phyloP scores from a whole-genome alignment of 2,797 vertebrate genomes.

The Salmo trutta region DNA sequence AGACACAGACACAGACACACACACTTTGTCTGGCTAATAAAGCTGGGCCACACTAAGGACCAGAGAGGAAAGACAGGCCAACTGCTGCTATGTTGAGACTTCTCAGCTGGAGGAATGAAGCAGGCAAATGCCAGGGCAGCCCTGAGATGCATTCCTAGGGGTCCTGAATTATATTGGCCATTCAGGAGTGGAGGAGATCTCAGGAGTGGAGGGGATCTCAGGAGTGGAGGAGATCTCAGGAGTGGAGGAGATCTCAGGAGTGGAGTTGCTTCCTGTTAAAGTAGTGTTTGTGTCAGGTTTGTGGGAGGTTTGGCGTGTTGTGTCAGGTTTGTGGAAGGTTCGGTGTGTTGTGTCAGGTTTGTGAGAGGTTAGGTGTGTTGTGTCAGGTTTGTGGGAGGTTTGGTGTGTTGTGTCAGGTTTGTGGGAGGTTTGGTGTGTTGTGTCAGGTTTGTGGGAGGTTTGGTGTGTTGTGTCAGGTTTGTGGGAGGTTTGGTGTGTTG shows the following conservation, averaged over 20 bases:
- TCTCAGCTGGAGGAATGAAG: slow-evolving; percentile 42
- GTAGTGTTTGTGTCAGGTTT: slow-evolving; percentile 18
- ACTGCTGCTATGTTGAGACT: neutral
- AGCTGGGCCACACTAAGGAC: slow-evolving; percentile 63
- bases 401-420: no score
- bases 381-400: no score
- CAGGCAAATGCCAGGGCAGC: slow-evolving; percentile 52
- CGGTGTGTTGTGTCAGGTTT: no score
- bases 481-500: no score
- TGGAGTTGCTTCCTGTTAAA: slow-evolving; percentile 8
- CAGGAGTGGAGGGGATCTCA: neutral
- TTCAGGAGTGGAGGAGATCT: neutral
- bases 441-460: no score
- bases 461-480: no score
- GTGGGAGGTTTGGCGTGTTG: no score
- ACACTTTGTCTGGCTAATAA: slow-evolving; percentile 68
- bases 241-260: no score
- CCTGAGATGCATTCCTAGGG: neutral
- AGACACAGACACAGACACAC: slow-evolving; percentile 32
- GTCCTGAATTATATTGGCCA: neutral
- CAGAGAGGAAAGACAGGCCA: slow-evolving; percentile 13
- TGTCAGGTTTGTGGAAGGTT: no score
- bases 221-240: no score
- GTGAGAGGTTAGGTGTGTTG: no score
- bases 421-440: no score